phyloP scores from a whole-genome alignment of 2,888 invertebrate genomes.

The Drosophila putrida region DNA sequence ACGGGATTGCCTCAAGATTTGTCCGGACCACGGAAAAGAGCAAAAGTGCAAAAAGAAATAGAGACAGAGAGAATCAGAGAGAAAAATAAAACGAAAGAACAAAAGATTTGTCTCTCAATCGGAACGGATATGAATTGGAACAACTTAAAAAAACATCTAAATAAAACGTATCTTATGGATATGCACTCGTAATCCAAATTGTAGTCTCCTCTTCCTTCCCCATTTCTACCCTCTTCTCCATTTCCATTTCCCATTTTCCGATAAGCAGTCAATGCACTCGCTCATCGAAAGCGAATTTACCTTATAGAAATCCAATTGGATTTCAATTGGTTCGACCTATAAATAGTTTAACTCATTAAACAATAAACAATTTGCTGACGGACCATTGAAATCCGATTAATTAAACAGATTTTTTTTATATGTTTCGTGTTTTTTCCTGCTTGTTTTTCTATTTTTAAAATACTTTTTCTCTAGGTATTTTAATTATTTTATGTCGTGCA shows the following conservation, averaged over 20 bases:
- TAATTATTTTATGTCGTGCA: conserved; percentile 6
- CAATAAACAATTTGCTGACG: conserved; percentile 48
- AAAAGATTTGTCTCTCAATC: neutral
- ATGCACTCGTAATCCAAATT: conserved; percentile 7
- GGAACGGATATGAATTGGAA: conserved; percentile 61
- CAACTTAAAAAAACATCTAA: conserved; percentile 21
- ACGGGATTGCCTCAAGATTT: conserved; percentile 50
- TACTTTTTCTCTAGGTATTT: conserved; percentile 19
- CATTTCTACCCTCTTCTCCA: neutral
- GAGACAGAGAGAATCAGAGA: conserved; percentile 12
- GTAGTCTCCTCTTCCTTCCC: neutral
- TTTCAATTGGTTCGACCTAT: conserved; percentile 43
- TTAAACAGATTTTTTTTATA: conserved; percentile 38
- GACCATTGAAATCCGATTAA: conserved; percentile 43
- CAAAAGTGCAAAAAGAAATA: conserved; percentile 4
- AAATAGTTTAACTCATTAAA: conserved; percentile 39
- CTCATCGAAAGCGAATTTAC: conserved; percentile 46
- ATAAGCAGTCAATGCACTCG: conserved; percentile 69
- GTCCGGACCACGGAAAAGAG: conserved; percentile 65
- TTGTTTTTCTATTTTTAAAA: conserved; percentile 35
- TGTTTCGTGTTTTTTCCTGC: conserved; percentile 15
- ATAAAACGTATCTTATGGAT: conserved; percentile 30
- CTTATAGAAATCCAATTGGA: conserved; percentile 10
- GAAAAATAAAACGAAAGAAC: neutral
- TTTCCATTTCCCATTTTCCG: conserved; percentile 9